phyloP scores from a whole-genome alignment of 2,113 vertebrate species.

The Vimba vimba region DNA sequence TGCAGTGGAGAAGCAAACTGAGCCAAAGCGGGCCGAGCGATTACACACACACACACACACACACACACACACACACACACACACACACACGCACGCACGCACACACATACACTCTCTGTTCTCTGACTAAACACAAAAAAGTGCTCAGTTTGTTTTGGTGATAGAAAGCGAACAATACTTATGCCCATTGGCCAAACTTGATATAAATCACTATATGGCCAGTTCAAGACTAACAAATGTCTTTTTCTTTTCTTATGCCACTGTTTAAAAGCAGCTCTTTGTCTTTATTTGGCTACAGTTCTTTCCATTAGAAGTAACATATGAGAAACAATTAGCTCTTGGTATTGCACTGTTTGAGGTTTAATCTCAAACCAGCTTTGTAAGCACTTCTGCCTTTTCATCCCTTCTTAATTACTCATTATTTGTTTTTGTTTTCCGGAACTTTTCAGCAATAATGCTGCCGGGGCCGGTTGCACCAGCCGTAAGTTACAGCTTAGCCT shows the following conservation, averaged over 20 bases:
- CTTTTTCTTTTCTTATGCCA: background rate
- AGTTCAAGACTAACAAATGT: background rate
- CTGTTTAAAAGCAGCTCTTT: background rate
- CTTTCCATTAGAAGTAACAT: background rate
- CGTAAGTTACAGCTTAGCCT: too few species aligned
- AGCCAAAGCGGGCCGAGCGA: too few species aligned
- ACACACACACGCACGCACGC: too few species aligned
- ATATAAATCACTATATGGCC: background rate
- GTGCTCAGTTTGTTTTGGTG: background rate
- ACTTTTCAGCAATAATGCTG: background rate
- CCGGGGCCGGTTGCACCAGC: too few species aligned
- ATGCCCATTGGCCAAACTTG: background rate
- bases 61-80: too few species aligned
- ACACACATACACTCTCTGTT: background rate
- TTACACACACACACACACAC: too few species aligned
- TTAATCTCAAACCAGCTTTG: background rate
- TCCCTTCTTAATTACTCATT: background rate
- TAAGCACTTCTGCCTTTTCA: constrained; percentile 2
- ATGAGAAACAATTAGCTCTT: constrained; percentile 11
- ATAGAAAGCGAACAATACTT: background rate
- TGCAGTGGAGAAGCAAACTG: too few species aligned
- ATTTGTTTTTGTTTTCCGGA: background rate
- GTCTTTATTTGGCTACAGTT: background rate
- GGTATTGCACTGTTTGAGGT: background rate
- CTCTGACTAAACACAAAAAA: background rate